phyloP scores from a whole-genome alignment of 2,797 vertebrate species.

The Orientallactaga sibirica region DNA sequence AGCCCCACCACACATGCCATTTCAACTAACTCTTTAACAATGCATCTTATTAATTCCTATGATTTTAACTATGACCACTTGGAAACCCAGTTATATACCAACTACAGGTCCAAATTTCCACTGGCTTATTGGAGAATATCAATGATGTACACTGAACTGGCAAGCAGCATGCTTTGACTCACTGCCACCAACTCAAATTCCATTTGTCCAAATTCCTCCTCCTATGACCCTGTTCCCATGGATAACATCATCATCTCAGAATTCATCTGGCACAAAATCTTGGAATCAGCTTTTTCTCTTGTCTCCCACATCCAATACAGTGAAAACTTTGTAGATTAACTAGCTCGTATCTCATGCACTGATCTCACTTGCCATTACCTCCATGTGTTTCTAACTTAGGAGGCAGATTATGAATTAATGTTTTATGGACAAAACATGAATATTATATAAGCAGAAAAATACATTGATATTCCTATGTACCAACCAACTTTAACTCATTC shows the following conservation, averaged over 20 bases:
- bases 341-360: background rate
- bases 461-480: background rate
- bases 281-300: background rate
- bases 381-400: background rate
- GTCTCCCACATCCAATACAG: background rate
- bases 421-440: background rate
- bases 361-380: background rate
- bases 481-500: background rate
- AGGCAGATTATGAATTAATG: background rate
- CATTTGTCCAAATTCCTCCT: background rate
- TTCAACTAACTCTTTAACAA: background rate
- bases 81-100: background rate
- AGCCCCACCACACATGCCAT: background rate
- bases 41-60: background rate
- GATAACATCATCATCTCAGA: background rate
- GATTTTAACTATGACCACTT: conserved; percentile 1
- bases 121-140: background rate
- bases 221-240: background rate
- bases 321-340: background rate
- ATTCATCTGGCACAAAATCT: conserved; percentile 7
- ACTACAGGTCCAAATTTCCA: background rate
- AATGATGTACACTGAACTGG: background rate
- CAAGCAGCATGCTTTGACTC: background rate
- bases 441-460: background rate
- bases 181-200: conserved; percentile 36